Evolutionary conservation across 2,888 invertebrate species (phyloP), one percentile per base, ranked within the genome.

Genomic region (Parascotia fuliginaria): DNA sequence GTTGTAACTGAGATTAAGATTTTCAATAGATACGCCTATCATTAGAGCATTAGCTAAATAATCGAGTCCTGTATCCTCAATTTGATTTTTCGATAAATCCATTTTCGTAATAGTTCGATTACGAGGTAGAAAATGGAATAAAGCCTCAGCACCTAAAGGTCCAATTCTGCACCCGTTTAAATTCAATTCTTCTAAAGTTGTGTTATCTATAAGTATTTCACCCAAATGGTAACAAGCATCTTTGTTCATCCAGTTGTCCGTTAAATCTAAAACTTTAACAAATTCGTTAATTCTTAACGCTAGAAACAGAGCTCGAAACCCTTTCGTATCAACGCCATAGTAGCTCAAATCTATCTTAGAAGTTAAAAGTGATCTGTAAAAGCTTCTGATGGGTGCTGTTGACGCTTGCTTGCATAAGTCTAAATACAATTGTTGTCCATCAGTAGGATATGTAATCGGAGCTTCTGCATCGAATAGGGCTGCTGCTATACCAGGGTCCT

Each of bases 161-260:
- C 65, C 63, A 16, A 78, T 68, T 28, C 75, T 73, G 61, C 81
- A 82, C 12, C 73, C 75, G 22, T 67, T 53, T 13, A 83, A 45
- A 15, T 77, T 55, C 3, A 82, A 42, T 32, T 81, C 78, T 9
- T 60, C 57, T 19, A 83, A 28, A 2, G 50, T 52, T 27, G 47
- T 44, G 42, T 75, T 81, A 1, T 65, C 65, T 0, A 48, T 49
- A 4, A 83, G 55, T 52, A 83, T 57, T 43, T 73, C 71, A 0
- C 79, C 79, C 13, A 82, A 62, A 42, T 83, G 82, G 44, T 69
- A 79, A 57, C 79, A 81, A 2, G 74, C 76, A 54, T 83, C 80
- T 2, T 55, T 43, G 38, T 34, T 60, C 12, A 83, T 56, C 19
- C 60, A 71, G 52, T 78, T 80, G 9, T 70, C 72, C 0, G 77